Evolutionary conservation across 2,888 invertebrate species (phyloP).

Genomic region (Lasioglossum malachurum): DNA sequence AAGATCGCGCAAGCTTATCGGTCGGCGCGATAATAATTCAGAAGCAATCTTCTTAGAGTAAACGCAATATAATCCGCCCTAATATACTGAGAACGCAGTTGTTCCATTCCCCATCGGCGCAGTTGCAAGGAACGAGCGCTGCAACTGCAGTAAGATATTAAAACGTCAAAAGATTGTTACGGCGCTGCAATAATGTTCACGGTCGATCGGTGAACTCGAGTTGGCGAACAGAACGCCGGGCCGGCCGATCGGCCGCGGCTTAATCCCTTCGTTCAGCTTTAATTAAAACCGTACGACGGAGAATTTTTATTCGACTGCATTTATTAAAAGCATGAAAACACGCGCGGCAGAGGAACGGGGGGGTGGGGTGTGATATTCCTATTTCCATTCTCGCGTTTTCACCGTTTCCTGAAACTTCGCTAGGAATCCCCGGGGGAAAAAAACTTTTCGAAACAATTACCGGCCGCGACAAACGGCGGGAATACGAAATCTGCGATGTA

Average conservation of each 20-base stretch:
- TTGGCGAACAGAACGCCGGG: not conserved
- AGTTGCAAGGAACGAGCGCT: not conserved
- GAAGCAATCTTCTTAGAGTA: not conserved
- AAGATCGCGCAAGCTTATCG: not conserved
- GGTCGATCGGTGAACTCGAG: slow-evolving; percentile 12
- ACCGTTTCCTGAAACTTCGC: not conserved
- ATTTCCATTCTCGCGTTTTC: slow-evolving; percentile 10
- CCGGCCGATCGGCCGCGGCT: not conserved
- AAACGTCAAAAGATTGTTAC: slow-evolving; percentile 15
- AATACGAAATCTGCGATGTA: not conserved
- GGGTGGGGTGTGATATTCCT: not conserved
- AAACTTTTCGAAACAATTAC: not conserved
- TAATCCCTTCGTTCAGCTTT: slow-evolving; percentile 20
- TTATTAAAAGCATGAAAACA: slow-evolving; percentile 23
- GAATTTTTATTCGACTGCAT: slow-evolving; percentile 7
- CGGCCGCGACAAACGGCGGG: not conserved
- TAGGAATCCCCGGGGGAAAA: not conserved
- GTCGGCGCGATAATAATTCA: not conserved
- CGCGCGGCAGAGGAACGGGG: not conserved
- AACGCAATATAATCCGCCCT: not conserved
- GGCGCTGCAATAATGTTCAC: not conserved
- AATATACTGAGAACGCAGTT: not conserved
- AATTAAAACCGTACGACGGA: slow-evolving; percentile 14
- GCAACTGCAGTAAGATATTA: slow-evolving; percentile 11
- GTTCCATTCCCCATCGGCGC: not conserved